A percentile compares a stretch with the other conserved stretches of the same genome.
phyloP scores from a whole-genome alignment of 2,797 vertebrate species.

The Discoglossus pictus region DNA sequence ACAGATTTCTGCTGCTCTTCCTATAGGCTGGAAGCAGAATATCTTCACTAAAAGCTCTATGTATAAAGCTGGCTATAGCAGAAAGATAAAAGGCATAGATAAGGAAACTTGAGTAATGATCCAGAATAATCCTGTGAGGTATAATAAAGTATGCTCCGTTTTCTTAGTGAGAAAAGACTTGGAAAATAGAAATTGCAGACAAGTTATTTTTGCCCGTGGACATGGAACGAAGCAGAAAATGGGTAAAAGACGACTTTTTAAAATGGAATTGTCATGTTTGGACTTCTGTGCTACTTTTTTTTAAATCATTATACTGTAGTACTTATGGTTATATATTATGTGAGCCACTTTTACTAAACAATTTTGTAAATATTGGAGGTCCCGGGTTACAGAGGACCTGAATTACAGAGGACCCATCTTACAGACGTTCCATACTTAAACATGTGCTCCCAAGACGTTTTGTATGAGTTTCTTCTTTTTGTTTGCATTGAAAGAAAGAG shows the following conservation, averaged over 20 bases:
- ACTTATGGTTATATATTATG: too few relatives aligned
- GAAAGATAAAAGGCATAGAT: conserved; percentile 21
- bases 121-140: conserved; percentile 36
- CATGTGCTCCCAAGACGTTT: too few relatives aligned
- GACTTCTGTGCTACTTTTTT: too few relatives aligned
- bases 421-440: too few relatives aligned
- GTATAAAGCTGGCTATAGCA: conserved; percentile 14
- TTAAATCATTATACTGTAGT: too few relatives aligned
- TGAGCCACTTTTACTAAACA: too few relatives aligned
- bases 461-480: too few relatives aligned
- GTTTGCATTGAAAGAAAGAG: too few relatives aligned
- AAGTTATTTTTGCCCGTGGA: neutral
- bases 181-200: conserved; percentile 8
- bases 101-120: conserved; percentile 38
- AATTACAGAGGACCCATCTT: too few relatives aligned
- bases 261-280: too few relatives aligned
- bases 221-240: neutral
- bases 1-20: conserved; percentile 33
- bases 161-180: conserved; percentile 1
- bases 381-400: too few relatives aligned
- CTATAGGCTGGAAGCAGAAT: conserved; percentile 26
- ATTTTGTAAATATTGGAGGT: too few relatives aligned
- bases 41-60: conserved; percentile 23
- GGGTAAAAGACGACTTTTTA: neutral
- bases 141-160: conserved; percentile 10